Evolutionary conservation across 2,888 invertebrate genomes (phyloP).

Genomic region (Macaria liturata): DNA sequence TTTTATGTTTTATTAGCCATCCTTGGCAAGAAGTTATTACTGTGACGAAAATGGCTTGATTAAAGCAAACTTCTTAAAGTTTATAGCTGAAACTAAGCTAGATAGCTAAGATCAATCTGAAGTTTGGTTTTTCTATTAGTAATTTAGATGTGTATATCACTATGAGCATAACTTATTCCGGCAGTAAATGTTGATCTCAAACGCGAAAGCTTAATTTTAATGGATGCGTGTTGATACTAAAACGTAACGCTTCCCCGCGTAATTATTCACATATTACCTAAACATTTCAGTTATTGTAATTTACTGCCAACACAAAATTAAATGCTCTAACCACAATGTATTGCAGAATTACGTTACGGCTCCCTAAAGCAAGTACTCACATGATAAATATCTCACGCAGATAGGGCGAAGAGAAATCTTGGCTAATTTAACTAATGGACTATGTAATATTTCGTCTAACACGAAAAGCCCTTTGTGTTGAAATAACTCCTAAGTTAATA

Average conservation of each 20-base stretch:
- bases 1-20: too few species aligned
- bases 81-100: too few species aligned
- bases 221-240: too few species aligned
- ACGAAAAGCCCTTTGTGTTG: slow-evolving; percentile 44
- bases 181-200: too few species aligned
- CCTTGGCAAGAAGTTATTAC: too few species aligned
- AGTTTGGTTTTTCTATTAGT: too few species aligned
- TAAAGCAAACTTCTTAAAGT: too few species aligned
- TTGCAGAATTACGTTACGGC: slow-evolving; percentile 49
- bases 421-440: slow-evolving; percentile 80
- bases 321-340: slow-evolving; percentile 76
- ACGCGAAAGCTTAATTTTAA: too few species aligned
- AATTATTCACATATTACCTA: slow-evolving; percentile 35
- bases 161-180: too few species aligned
- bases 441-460: slow-evolving; percentile 57
- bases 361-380: slow-evolving; percentile 62
- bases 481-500: slow-evolving; percentile 44
- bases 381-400: slow-evolving; percentile 74
- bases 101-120: too few species aligned
- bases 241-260: slow-evolving; percentile 18
- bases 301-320: slow-evolving; percentile 68
- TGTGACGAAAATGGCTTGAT: too few species aligned
- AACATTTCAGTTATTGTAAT: slow-evolving; percentile 69
- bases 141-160: too few species aligned
- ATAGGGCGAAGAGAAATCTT: slow-evolving; percentile 71